A percentile compares a stretch with the other conserved stretches of the same genome.
Conservation (phyloP, 1,140 invertebrate genomes). For the Streblospio benedicti region DNA sequence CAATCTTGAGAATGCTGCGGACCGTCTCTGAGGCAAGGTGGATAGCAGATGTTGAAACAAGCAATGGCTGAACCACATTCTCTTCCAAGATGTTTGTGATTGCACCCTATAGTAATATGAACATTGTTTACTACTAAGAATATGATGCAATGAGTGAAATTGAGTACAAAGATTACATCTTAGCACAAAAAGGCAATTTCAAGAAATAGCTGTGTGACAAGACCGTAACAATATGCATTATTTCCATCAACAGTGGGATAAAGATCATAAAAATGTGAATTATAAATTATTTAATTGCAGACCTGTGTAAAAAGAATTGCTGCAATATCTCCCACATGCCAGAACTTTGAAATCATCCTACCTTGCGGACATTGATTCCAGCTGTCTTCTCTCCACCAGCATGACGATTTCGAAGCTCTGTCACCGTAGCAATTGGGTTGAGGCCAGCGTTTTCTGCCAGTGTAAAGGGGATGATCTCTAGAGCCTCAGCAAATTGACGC, state of each 20-base stretch:
- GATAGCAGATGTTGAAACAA: constrained; percentile 89
- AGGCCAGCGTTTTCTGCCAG: constrained; percentile 99
- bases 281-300: too few species aligned
- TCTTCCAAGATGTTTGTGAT: constrained; percentile 96
- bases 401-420: constrained; percentile 89
- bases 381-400: constrained; percentile 70
- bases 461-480: constrained; percentile 95
- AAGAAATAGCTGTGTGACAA: too few species aligned
- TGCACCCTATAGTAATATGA: constrained; percentile 59
- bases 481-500: constrained; percentile 85
- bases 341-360: too few species aligned
- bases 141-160: too few species aligned
- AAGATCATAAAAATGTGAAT: too few species aligned
- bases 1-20: constrained; percentile 95
- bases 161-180: too few species aligned
- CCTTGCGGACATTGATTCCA: constrained; percentile 91
- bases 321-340: too few species aligned
- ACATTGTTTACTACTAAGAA: too few species aligned
- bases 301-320: too few species aligned
- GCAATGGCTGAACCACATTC: constrained; percentile 92
- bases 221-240: too few species aligned
- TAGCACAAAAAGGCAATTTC: too few species aligned
- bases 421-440: constrained; percentile 93
- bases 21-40: constrained; percentile 94
- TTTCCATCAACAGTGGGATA: too few species aligned